A percentile compares a stretch with the other conserved stretches of the same genome.
These are phyloP conservation scores for Leucophenga varia DNA, from an alignment of 1,140 invertebrate genomes.

Conservation along the genomic window DNA sequence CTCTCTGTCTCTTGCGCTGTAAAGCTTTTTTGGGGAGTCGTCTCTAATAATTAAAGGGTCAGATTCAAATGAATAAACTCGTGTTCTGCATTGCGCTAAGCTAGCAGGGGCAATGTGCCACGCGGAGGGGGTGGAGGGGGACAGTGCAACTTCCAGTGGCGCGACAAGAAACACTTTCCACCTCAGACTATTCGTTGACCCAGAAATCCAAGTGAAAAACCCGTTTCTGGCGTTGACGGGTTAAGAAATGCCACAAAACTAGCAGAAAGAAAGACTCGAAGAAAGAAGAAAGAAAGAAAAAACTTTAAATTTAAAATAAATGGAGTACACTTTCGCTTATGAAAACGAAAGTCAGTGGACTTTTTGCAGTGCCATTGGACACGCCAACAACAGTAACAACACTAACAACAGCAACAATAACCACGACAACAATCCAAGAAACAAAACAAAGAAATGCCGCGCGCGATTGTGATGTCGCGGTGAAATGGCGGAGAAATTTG, in stretches of 20 bases:
- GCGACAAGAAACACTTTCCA: constrained; percentile 37
- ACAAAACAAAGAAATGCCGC: constrained; percentile 12
- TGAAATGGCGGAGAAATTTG: constrained; percentile 49
- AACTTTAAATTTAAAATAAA: constrained; percentile 40
- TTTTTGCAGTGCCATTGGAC: too few relatives aligned
- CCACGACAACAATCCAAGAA: constrained; percentile 4
- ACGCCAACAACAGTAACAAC: constrained; percentile 18
- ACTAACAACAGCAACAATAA: constrained; percentile 4
- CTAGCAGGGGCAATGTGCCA: too few relatives aligned
- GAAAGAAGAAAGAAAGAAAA: constrained; percentile 38
- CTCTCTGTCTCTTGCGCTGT: neutral
- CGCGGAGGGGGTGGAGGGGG: too few relatives aligned
- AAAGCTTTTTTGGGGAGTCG: constrained; percentile 3
- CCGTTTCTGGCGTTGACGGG: constrained; percentile 19
- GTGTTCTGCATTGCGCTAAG: too few relatives aligned
- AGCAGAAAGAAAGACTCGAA: constrained; percentile 18
- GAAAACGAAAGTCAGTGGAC: constrained; percentile 52
- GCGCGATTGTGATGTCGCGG: too few relatives aligned
- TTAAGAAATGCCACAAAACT: constrained; percentile 32
- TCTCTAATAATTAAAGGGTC: too few relatives aligned
- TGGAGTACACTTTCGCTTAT: constrained; percentile 54
- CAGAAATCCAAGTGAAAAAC: constrained; percentile 30
- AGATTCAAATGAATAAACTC: too few relatives aligned
- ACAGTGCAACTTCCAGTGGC: too few relatives aligned
- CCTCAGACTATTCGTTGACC: constrained; percentile 36